Evolutionary conservation across 1,140 invertebrate genomes (phyloP).

Genomic region (Vollenhovia emeryi): DNA sequence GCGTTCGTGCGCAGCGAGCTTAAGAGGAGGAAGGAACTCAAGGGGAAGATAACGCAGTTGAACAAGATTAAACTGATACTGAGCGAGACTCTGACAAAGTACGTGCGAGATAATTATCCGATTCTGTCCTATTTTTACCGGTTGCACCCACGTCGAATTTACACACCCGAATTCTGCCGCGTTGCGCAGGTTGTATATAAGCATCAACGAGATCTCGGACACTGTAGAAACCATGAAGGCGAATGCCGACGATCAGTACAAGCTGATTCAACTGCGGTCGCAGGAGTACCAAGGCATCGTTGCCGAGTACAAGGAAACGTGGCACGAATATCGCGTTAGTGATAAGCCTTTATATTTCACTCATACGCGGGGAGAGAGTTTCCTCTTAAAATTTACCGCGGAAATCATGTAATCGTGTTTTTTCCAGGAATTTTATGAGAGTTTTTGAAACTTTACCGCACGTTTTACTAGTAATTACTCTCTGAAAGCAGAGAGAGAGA

Average conservation of each 20-base stretch:
- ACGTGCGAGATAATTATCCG: neutral
- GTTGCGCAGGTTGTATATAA: neutral
- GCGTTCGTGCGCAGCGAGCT: neutral
- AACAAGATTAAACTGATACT: slow-evolving; percentile 4
- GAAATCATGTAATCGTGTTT: too few species aligned
- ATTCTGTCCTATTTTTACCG: neutral
- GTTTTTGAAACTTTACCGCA: too few species aligned
- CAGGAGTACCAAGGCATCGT: slow-evolving; percentile 15
- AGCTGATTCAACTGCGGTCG: neutral
- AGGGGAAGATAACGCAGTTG: neutral
- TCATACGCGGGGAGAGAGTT: too few species aligned
- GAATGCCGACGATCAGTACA: slow-evolving; percentile 51
- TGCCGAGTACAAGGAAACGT: slow-evolving; percentile 32
- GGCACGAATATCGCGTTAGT: slow-evolving; percentile 56
- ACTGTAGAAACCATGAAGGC: neutral
- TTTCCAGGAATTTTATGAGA: too few species aligned
- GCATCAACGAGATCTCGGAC: neutral
- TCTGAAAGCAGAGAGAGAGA: too few species aligned
- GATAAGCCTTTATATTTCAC: too few species aligned
- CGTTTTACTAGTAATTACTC: too few species aligned
- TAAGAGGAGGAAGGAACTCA: slow-evolving; percentile 44
- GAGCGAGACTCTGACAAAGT: slow-evolving; percentile 22
- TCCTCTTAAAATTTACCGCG: too few species aligned
- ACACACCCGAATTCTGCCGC: neutral
- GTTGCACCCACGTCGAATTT: neutral